Base-by-base conservation (phyloP, 2,888 invertebrate species). In the Ophraella communa region DNA sequence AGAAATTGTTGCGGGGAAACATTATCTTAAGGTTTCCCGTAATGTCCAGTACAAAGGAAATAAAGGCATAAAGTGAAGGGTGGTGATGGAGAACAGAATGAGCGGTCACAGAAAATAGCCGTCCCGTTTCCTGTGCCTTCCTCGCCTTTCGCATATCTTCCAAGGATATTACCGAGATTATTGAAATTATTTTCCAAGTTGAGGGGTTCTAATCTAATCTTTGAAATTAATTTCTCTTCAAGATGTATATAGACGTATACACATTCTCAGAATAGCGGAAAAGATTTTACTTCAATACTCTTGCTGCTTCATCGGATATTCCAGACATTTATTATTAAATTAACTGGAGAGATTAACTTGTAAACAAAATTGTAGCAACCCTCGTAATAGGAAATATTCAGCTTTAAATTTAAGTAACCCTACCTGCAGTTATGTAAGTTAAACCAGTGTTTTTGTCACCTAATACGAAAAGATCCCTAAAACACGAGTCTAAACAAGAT, bases 1-100 rank as follows among this genome's bases (percentile, higher is more conserved):
- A 82, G 81, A 81, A 81, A 80, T 79, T 78, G 78, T 77, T 78
- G 79, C 74, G 78, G 78, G 69, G 65, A 54, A 65, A 67, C 73
- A 71, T 72, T 71, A 71, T 69, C 70, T 67, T 62, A 67, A 67
- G 66, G 66, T 69, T 70, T 64, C 64, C 67, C 65, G 58, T 64
- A 65, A 70, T 67, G 70, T 70, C 67, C 70, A 66, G 52, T 52
- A 44, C 42, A 23, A 14, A 14, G 10, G 59, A 58, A 59, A 51
- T 30, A 20, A 59, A n/a, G n/a, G 44, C 23, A 27, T 44, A 56
- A 56, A 56, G 21, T 54, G 49, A 51, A 58, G 39, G 52, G 53
- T 47, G n/a, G 55, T 54, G 62, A 62, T 68, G 67, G 52, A n/a
- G n/a, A 60, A 44, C 23, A 51, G 45, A 45, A 21, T 10, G 11